Evolutionary conservation across 2,797 vertebrate genomes (phyloP).

Genomic region (Chanos chanos): DNA sequence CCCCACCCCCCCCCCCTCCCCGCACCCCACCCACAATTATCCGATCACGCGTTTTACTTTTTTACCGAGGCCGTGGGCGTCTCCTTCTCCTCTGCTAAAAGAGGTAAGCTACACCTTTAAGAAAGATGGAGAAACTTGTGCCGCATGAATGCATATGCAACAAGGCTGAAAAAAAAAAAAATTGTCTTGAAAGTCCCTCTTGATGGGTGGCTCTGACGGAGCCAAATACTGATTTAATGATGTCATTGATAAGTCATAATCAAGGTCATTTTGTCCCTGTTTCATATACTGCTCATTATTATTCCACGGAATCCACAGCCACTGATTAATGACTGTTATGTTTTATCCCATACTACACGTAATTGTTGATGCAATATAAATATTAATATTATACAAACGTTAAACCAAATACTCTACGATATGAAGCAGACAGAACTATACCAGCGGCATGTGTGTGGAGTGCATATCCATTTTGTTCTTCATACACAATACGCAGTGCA

Average conservation of each 20-base stretch:
- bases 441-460: too few relatives aligned
- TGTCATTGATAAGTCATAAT: conserved; percentile 34
- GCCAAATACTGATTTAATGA: conserved; percentile 36
- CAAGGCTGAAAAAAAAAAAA: conserved; percentile 22
- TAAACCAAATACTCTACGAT: conserved; percentile 19
- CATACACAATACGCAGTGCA: too few relatives aligned
- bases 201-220: conserved; percentile 41
- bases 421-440: not conserved
- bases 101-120: conserved; percentile 29
- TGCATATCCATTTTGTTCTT: too few relatives aligned
- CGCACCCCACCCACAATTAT: too few relatives aligned
- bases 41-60: too few relatives aligned
- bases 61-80: too few relatives aligned
- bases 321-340: conserved; percentile 43
- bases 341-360: conserved; percentile 34
- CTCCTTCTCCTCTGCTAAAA: conserved; percentile 10
- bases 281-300: conserved; percentile 26
- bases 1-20: not conserved
- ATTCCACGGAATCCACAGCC: conserved; percentile 25
- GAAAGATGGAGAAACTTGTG: too few relatives aligned
- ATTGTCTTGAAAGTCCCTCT: conserved; percentile 47
- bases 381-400: conserved; percentile 44
- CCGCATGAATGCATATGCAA: conserved; percentile 50
- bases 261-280: conserved; percentile 40
- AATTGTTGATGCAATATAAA: conserved; percentile 45